These are phyloP conservation scores for Charanyca ferruginea DNA, from an alignment of 2,888 invertebrate species.

Conservation along the genomic window DNA sequence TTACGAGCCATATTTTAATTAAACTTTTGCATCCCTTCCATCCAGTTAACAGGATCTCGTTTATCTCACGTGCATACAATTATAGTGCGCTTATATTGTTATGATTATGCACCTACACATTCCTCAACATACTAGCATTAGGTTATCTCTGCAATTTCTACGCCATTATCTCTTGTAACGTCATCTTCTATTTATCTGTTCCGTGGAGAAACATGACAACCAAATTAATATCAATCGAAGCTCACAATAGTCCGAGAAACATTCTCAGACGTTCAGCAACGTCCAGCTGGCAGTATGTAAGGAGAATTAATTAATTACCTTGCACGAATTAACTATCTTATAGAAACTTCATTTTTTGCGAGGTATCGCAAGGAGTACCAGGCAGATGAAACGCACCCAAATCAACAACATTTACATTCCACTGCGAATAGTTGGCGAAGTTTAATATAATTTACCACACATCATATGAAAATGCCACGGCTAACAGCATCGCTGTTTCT, in stretches of 20 bases:
- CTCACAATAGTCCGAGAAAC: constrained; percentile 39
- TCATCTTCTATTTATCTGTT: no score
- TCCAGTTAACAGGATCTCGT: constrained; percentile 32
- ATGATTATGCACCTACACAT: constrained; percentile 25
- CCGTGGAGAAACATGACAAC: constrained; percentile 26
- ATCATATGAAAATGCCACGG: constrained; percentile 53
- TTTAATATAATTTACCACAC: constrained; percentile 63
- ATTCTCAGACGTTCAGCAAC: constrained; percentile 56
- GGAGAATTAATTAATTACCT: constrained; percentile 84
- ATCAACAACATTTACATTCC: constrained; percentile 70
- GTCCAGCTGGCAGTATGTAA: constrained; percentile 70
- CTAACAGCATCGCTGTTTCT: constrained; percentile 38
- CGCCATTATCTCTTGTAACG: constrained; percentile 26
- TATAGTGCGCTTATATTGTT: constrained; percentile 30
- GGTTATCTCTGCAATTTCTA: constrained; percentile 23
- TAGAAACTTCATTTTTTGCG: constrained; percentile 72
- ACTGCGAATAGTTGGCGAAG: constrained; percentile 55
- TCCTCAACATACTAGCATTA: constrained; percentile 26
- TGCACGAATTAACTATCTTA: constrained; percentile 72
- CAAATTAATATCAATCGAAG: constrained; percentile 54
- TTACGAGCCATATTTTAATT: constrained; percentile 45
- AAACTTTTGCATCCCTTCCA: constrained; percentile 45
- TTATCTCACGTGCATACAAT: constrained; percentile 32
- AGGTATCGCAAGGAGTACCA: constrained; percentile 54
- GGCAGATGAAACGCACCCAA: constrained; percentile 68